phyloP scores from a whole-genome alignment of 2,888 invertebrate species.

The Nemapogon koenigi region DNA sequence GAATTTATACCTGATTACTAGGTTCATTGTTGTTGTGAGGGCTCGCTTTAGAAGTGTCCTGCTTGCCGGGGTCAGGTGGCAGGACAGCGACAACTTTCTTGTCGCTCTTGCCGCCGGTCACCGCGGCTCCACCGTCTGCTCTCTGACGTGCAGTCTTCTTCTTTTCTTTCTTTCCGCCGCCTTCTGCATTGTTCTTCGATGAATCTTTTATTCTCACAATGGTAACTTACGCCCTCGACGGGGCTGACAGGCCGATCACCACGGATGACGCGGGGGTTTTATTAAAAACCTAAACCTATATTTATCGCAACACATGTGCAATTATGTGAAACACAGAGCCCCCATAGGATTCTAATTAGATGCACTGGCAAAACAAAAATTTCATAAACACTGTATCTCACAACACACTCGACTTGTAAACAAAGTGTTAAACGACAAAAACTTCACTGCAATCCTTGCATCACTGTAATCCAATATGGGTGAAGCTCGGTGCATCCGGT shows the following conservation, averaged over 20 bases:
- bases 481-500: slow-evolving; percentile 24
- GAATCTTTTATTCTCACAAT: slow-evolving; percentile 74
- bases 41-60: neutral
- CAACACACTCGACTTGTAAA: neutral
- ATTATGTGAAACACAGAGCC: no score
- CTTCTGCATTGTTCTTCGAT: slow-evolving; percentile 66
- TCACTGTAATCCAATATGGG: slow-evolving; percentile 51
- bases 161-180: slow-evolving; percentile 66
- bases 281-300: slow-evolving; percentile 1
- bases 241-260: neutral
- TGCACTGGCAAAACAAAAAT: no score
- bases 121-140: slow-evolving; percentile 54
- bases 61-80: slow-evolving; percentile 1
- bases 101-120: slow-evolving; percentile 49
- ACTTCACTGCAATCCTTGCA: slow-evolving; percentile 54
- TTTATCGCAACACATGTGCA: neutral
- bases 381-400: neutral
- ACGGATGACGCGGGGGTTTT: neutral
- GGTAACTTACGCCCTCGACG: slow-evolving; percentile 49
- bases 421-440: slow-evolving; percentile 7
- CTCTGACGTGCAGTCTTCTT: slow-evolving; percentile 68
- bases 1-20: slow-evolving; percentile 35
- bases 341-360: no score
- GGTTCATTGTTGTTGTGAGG: slow-evolving; percentile 28
- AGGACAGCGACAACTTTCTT: slow-evolving; percentile 34